A percentile compares a stretch with the other conserved stretches of the same genome.
phyloP scores from a whole-genome alignment of 35 echinoderm and acorn worm species.

The Ophiothrix spiculata region DNA sequence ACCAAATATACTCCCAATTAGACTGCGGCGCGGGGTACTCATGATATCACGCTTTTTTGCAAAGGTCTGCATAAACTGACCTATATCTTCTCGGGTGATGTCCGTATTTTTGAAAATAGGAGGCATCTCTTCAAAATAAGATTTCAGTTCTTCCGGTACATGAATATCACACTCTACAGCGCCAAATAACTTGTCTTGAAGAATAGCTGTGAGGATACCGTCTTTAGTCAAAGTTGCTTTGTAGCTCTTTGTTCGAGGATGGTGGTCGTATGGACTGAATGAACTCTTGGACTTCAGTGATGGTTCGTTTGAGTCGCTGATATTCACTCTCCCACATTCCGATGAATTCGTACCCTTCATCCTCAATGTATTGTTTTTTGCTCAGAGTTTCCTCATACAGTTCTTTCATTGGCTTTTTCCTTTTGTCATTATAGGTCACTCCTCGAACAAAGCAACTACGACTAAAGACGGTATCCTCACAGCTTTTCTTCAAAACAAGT shows the following conservation, averaged over 20 bases:
- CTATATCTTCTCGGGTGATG: constrained; percentile 45
- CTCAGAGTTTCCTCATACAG: neutral
- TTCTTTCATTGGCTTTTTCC: neutral
- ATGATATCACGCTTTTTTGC: constrained; percentile 17
- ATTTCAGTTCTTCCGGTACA: constrained; percentile 25
- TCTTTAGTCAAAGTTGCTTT: too few relatives aligned
- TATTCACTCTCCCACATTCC: constrained; percentile 25
- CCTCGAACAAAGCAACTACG: too few relatives aligned
- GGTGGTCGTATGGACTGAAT: neutral
- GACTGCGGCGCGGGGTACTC: constrained; percentile 13
- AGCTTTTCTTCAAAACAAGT: too few relatives aligned
- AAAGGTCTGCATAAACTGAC: constrained; percentile 40
- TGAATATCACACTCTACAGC: constrained; percentile 41
- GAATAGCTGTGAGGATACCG: neutral
- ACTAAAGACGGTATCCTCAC: too few relatives aligned
- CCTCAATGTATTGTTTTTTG: neutral
- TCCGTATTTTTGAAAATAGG: constrained; percentile 64
- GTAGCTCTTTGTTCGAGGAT: too few relatives aligned
- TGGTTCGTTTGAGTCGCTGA: neutral
- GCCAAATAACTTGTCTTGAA: constrained; percentile 14
- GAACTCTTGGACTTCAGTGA: neutral
- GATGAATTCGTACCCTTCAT: neutral
- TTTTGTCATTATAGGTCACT: constrained; percentile 21
- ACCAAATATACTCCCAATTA: constrained; percentile 54
- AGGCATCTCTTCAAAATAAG: constrained; percentile 57